Conservation (phyloP, 1,140 invertebrate genomes). For the Patella vulgata region DNA sequence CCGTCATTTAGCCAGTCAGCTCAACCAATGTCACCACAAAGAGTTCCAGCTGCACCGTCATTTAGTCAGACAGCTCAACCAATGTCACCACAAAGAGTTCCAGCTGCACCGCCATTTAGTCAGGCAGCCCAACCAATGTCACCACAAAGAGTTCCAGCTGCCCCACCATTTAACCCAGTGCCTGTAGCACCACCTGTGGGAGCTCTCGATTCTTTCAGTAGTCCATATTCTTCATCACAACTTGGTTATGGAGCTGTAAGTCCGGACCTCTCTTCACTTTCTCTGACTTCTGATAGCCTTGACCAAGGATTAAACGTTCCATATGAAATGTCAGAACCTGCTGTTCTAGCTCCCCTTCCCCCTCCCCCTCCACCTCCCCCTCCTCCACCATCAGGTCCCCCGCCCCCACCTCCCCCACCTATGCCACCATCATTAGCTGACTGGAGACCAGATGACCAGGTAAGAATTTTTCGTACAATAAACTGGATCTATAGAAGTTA, state of each 20-base stretch:
- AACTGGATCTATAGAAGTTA: too few relatives aligned
- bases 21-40: not conserved
- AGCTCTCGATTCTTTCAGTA: not conserved
- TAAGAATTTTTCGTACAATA: conserved; percentile 9
- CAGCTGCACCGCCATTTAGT: conserved; percentile 1
- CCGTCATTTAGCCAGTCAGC: not conserved
- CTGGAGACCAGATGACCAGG: conserved; percentile 16
- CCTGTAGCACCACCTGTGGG: conserved; percentile 10
- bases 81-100: not conserved
- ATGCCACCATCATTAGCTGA: conserved; percentile 24
- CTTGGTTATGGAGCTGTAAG: conserved; percentile 1
- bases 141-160: conserved; percentile 6
- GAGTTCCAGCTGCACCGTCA: not conserved
- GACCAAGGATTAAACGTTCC: conserved; percentile 7
- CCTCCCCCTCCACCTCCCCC: conserved; percentile 40
- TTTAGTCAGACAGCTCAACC: conserved; percentile 1
- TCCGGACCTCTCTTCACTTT: not conserved
- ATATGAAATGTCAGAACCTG: conserved; percentile 9
- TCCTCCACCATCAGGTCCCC: conserved; percentile 43
- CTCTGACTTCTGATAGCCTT: not conserved
- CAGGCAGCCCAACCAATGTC: not conserved
- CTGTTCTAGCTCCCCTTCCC: conserved; percentile 20
- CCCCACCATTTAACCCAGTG: conserved; percentile 2
- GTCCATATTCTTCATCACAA: conserved; percentile 3
- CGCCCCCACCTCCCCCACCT: conserved; percentile 48